phyloP scores from a whole-genome alignment of 2,113 vertebrate species.

The Anguilla rostrata region DNA sequence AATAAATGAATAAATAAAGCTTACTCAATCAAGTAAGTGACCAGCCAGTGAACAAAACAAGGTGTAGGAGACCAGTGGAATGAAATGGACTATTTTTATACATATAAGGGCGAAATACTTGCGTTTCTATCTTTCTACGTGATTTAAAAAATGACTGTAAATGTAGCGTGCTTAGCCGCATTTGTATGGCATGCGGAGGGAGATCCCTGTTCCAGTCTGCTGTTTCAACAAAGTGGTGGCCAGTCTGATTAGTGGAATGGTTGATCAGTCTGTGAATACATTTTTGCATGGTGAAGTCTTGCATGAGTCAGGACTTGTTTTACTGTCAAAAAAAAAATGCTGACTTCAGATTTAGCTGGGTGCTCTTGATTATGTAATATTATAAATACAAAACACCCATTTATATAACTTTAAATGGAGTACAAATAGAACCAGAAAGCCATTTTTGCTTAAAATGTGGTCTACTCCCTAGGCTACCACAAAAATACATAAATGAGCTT shows the following conservation, averaged over 20 bases:
- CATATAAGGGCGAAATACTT: neutral
- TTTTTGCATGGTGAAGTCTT: slow-evolving; percentile 4
- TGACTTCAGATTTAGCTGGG: neutral
- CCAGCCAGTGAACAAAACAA: too few relatives aligned
- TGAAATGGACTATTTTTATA: neutral
- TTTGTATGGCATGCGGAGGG: neutral
- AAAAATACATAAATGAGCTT: too few relatives aligned
- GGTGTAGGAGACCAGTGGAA: too few relatives aligned
- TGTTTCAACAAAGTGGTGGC: slow-evolving; percentile 33
- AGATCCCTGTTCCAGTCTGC: slow-evolving; percentile 22
- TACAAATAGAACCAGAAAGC: neutral
- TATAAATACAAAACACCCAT: neutral
- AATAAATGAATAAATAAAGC: too few relatives aligned
- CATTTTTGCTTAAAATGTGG: too few relatives aligned
- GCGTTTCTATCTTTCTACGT: neutral
- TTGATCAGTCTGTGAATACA: too few relatives aligned
- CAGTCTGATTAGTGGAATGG: neutral
- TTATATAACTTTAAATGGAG: neutral
- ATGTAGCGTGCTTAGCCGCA: neutral
- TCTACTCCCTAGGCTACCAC: too few relatives aligned
- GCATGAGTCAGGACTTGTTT: neutral
- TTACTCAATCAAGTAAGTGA: too few relatives aligned
- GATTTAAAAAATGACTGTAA: neutral
- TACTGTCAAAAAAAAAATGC: neutral
- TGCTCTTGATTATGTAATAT: neutral